Evolutionary conservation across 30 jellyfish, hydroid and myxozoan genomes (phyloP), one percentile per base, ranked within the genome.

Genomic region (Cassiopea andromeda): DNA sequence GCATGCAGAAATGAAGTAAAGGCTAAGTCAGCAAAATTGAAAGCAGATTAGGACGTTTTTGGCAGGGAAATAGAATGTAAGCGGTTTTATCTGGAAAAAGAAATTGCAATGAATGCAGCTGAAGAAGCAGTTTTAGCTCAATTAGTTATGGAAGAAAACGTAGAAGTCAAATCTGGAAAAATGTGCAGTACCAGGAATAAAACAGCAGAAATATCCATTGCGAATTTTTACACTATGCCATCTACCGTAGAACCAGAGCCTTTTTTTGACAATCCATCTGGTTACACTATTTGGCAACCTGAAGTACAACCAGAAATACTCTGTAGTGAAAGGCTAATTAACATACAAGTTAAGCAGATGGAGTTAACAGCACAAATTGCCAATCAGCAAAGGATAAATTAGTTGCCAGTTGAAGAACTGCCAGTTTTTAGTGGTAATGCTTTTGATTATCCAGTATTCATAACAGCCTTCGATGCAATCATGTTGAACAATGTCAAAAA

Each of bases 401-500:
- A 18, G 82, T 77, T 80, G 61, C 89, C 89, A 59, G 89, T 66
- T 59, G 44, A 68, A 80, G 79, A 80, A 66, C 89, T 81, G 58
- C 85, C 85, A 66, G 27, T 48, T 45, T 60, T 59, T 60, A 49
- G 46, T 80, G 89, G 89, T 38, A 77, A 80, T 80, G 48, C 78
- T 49, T 80, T 80, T 80, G 89, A 80, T 61, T 80, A 80, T 50
- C 89, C 89, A 80, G 89, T 81, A 15, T 80, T 80, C 44, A 50
- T 27, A 44, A 78, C 87, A 78, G 82, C 87, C 10, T 78, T 78
- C n/a, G 87, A 78, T n/a, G 54, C 87, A 44, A 78, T 78, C 73
- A 78, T 78, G 10, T 46, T 73, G 43, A 46, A 46, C 44, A 78
- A 78, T 49, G 87, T 46, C 48, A 44, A 46, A 44, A 44, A 44